Conservation (phyloP, 92 coral and sea anemone species). For the Siderastrea siderea region DNA sequence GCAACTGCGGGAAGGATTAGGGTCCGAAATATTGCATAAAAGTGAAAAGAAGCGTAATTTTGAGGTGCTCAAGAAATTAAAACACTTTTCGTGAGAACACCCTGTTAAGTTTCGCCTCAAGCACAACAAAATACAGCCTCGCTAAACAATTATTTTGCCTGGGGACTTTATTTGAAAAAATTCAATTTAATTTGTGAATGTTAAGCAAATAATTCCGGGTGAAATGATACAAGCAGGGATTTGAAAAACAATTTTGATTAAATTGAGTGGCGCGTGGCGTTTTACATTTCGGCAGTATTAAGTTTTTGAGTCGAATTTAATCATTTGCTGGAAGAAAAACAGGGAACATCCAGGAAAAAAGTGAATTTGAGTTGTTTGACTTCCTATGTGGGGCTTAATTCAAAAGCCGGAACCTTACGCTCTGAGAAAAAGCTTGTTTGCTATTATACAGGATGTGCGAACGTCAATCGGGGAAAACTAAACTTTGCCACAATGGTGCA, state of each 20-base stretch:
- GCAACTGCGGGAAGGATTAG: constrained; percentile 29
- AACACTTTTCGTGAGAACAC: constrained; percentile 34
- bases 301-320: constrained; percentile 66
- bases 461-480: constrained; percentile 71
- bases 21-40: constrained; percentile 1
- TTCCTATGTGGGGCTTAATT: constrained; percentile 65
- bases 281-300: constrained; percentile 42
- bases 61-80: constrained; percentile 13
- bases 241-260: constrained; percentile 70
- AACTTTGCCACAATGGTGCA: constrained; percentile 79
- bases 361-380: constrained; percentile 63
- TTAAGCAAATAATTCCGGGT: constrained; percentile 74
- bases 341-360: constrained; percentile 57
- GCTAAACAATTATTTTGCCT: constrained; percentile 32
- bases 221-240: constrained; percentile 63
- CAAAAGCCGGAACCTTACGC: constrained; percentile 79
- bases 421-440: constrained; percentile 63
- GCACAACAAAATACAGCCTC: constrained; percentile 12
- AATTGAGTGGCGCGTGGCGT: constrained; percentile 47
- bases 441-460: constrained; percentile 82
- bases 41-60: constrained; percentile 20
- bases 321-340: constrained; percentile 43
- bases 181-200: constrained; percentile 73
- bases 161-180: constrained; percentile 74
- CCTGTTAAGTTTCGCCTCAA: constrained; percentile 40